phyloP scores from a whole-genome alignment of 2,797 vertebrate species.

The Chrysocyon brachyurus region DNA sequence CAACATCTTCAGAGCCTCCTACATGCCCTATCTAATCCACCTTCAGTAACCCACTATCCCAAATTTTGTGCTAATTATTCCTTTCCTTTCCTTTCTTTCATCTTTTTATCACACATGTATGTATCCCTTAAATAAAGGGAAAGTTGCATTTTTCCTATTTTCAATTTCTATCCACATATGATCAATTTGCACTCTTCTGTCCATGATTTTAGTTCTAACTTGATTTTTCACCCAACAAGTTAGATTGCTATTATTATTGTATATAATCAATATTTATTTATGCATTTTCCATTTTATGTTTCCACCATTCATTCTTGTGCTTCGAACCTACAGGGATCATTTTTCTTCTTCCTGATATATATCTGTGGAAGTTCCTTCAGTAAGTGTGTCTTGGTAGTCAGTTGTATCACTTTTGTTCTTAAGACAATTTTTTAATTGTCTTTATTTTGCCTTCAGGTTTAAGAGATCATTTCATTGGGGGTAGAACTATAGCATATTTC shows the following conservation, averaged over 20 bases:
- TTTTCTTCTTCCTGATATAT: slow-evolving; percentile 1
- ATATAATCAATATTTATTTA: background rate
- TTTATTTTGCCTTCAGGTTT: slow-evolving; percentile 21
- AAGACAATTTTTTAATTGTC: background rate
- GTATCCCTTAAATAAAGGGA: background rate
- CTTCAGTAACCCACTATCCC: background rate
- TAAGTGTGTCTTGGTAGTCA: background rate
- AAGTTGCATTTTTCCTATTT: background rate
- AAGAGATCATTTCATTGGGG: background rate
- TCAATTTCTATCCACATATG: background rate
- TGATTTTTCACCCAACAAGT: background rate
- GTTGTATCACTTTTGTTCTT: background rate
- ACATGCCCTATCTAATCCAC: too few relatives aligned
- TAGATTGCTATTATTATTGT: background rate
- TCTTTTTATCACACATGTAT: background rate
- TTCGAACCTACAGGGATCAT: background rate
- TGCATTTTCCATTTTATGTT: background rate
- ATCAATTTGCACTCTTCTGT: background rate
- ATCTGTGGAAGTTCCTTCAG: background rate
- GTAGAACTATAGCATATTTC: background rate
- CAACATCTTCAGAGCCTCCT: background rate
- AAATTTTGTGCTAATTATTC: background rate
- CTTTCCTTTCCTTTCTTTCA: background rate
- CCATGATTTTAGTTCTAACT: slow-evolving; percentile 9
- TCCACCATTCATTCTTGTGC: background rate